Evolutionary conservation across 64 coral and sea anemone genomes (phyloP).

Genomic region (Montipora cactus): DNA sequence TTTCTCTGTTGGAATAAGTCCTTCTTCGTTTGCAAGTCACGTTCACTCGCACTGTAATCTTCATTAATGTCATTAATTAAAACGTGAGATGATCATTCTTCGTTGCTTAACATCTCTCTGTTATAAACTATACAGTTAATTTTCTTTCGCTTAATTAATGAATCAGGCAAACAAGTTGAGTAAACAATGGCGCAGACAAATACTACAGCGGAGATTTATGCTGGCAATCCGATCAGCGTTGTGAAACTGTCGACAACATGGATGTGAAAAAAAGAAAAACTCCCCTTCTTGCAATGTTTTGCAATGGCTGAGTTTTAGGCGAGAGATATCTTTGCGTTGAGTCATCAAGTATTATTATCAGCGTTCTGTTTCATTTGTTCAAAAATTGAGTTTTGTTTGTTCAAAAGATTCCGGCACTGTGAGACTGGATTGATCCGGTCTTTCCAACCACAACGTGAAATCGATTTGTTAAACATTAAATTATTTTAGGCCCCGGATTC

Average conservation of each 20-base stretch:
- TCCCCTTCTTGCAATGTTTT: not conserved
- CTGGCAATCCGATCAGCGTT: not conserved
- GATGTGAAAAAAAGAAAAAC: not conserved
- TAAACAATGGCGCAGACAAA: not conserved
- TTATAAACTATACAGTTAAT: not conserved
- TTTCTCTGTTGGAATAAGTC: too few relatives aligned
- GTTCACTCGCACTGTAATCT: not conserved
- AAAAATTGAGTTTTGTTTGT: not conserved
- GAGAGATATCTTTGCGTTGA: not conserved
- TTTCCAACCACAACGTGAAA: not conserved
- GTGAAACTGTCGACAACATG: constrained; percentile 25
- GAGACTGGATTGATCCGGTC: too few relatives aligned
- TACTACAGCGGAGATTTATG: not conserved
- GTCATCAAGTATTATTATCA: not conserved
- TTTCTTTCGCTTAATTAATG: constrained; percentile 2
- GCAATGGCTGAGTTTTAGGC: too few relatives aligned
- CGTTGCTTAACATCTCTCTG: not conserved
- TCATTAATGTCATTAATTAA: too few relatives aligned
- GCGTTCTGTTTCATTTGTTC: not conserved
- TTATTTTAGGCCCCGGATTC: not conserved
- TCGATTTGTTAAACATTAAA: not conserved
- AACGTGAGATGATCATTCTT: not conserved
- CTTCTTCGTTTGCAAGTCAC: not conserved
- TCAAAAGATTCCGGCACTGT: not conserved
- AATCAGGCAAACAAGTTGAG: not conserved